Evolutionary conservation across 2,113 vertebrate genomes (phyloP).

Genomic region (Rhabdomys dilectus): DNA sequence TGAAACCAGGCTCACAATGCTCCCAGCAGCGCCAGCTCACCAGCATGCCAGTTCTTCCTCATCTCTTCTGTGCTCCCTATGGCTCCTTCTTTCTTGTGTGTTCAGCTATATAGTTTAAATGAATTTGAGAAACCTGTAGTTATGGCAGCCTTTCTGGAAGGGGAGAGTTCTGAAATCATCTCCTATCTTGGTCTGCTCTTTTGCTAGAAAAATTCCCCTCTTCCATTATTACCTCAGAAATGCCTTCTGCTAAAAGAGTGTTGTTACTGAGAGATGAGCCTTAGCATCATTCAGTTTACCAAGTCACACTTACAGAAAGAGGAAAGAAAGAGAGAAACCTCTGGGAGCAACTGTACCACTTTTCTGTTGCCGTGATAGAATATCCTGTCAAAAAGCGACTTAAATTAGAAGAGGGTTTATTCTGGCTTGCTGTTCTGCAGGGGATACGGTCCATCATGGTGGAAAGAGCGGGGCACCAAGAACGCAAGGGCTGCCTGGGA

Average conservation of each 20-base stretch:
- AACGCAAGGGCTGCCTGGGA: background rate
- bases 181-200: background rate
- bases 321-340: background rate
- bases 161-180: background rate
- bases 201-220: background rate
- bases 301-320: background rate
- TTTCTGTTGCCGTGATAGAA: background rate
- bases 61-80: background rate
- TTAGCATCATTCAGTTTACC: background rate
- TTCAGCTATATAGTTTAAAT: background rate
- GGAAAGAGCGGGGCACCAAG: background rate
- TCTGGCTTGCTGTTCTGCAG: background rate
- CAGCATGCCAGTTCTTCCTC: fast-evolving
- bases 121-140: background rate
- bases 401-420: background rate
- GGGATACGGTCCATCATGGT: background rate
- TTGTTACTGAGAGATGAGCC: background rate
- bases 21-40: background rate
- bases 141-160: background rate
- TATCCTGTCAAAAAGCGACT: background rate
- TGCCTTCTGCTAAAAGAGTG: background rate
- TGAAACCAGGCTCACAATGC: fast-evolving
- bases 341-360: background rate
- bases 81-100: background rate
- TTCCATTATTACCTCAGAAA: background rate